These are phyloP conservation scores for Lithobates sylvaticus DNA, from an alignment of 2,797 vertebrate genomes.

Conservation along the genomic window DNA sequence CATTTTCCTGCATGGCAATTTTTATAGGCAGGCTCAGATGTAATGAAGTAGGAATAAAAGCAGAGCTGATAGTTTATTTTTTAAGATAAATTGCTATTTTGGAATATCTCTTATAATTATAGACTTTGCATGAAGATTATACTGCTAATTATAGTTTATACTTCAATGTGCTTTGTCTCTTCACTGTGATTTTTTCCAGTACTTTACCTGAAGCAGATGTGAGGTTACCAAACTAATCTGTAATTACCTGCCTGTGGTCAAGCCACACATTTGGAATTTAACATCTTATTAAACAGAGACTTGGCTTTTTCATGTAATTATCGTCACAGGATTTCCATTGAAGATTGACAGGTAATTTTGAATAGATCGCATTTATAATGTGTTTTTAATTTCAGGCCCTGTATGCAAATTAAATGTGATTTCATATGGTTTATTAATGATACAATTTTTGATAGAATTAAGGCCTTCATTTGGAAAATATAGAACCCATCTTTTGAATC, in stretches of 20 bases:
- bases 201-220: constrained; percentile 54
- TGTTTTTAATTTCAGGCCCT: neutral
- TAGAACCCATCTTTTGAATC: too few species aligned
- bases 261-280: constrained; percentile 44
- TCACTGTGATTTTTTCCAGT: constrained; percentile 20
- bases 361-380: constrained; percentile 3
- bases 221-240: constrained; percentile 36
- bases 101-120: constrained; percentile 47
- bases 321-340: constrained; percentile 8
- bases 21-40: neutral
- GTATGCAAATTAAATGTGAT: neutral
- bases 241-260: constrained; percentile 40
- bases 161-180: constrained; percentile 46
- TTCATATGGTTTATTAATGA: neutral
- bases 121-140: constrained; percentile 37
- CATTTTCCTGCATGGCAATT: neutral
- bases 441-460: too few species aligned
- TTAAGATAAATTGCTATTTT: constrained; percentile 33
- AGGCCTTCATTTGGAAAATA: too few species aligned
- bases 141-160: constrained; percentile 51
- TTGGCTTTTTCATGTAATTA: constrained; percentile 17
- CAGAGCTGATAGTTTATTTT: constrained; percentile 38
- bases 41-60: constrained; percentile 25
- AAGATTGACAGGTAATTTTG: neutral
- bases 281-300: constrained; percentile 39